Conservation (phyloP, 1,140 invertebrate genomes). For the Macrocentrus cingulum region DNA sequence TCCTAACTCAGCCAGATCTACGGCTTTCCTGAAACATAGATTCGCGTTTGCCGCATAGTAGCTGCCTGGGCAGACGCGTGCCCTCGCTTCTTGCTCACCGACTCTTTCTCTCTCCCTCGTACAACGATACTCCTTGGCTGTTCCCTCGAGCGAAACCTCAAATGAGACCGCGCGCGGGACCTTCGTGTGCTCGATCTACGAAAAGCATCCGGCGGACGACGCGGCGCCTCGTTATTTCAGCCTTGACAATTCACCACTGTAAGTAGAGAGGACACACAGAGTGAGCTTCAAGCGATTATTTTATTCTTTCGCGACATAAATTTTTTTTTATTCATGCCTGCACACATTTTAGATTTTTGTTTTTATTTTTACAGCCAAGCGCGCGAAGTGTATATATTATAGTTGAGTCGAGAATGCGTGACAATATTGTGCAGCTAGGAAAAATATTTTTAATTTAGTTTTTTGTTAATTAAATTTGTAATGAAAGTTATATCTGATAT, state of each 20-base stretch:
- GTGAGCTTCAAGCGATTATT: constrained; percentile 15
- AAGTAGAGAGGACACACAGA: no score
- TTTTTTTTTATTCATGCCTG: no score
- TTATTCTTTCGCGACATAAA: background rate
- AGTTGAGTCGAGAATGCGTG: no score
- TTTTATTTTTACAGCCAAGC: no score
- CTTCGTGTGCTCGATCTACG: constrained; percentile 30
- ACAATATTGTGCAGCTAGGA: no score
- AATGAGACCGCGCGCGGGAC: constrained; percentile 30
- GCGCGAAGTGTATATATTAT: no score
- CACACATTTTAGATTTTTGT: no score
- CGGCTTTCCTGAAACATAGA: constrained; percentile 36
- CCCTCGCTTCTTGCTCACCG: constrained; percentile 20
- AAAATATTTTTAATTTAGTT: no score
- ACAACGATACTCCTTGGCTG: constrained; percentile 17
- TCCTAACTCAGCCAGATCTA: constrained; percentile 34
- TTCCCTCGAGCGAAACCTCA: constrained; percentile 32
- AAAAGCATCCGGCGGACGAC: constrained; percentile 32
- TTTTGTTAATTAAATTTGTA: no score
- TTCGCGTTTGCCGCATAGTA: constrained; percentile 36
- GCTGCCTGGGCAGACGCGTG: constrained; percentile 22
- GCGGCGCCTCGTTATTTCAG: constrained; percentile 30
- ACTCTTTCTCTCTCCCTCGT: constrained; percentile 10
- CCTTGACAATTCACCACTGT: constrained; percentile 29
- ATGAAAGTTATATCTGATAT: no score